phyloP scores from a whole-genome alignment of 2,797 vertebrate species.

The Triplophysa yarkandensis region DNA sequence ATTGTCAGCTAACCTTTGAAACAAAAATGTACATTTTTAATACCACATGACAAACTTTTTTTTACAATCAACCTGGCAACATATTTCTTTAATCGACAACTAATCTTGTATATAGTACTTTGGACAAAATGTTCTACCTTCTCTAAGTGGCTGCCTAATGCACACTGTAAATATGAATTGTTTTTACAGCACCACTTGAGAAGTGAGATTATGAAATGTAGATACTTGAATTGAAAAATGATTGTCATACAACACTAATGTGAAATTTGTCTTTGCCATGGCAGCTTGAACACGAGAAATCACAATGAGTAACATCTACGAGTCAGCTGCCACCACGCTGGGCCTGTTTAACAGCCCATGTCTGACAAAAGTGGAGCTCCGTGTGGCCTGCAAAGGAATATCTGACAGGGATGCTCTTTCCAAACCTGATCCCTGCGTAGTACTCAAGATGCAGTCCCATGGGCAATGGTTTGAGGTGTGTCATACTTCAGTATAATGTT shows the following conservation, averaged over 20 bases:
- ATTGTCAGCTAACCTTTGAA: constrained; percentile 17
- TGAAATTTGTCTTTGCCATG: constrained; percentile 29
- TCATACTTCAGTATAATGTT: not conserved
- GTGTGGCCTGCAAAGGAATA: constrained; percentile 93
- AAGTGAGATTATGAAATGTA: not conserved
- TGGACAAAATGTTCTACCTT: too few species aligned
- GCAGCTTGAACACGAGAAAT: constrained; percentile 53
- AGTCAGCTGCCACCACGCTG: constrained; percentile 96
- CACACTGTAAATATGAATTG: constrained; percentile 8
- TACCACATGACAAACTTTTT: not conserved
- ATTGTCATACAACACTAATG: not conserved
- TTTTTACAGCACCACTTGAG: not conserved
- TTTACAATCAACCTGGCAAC: not conserved
- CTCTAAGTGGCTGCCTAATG: too few species aligned
- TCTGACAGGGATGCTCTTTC: constrained; percentile 97
- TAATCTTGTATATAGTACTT: too few species aligned
- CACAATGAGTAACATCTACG: constrained; percentile 99
- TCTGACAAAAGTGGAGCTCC: constrained; percentile 95
- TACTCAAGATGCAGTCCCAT: constrained; percentile 98
- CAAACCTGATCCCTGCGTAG: constrained; percentile 95
- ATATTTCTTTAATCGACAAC: not conserved
- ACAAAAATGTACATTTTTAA: not conserved
- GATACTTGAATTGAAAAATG: not conserved
- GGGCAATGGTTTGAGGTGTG: constrained; percentile 98
- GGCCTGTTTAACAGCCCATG: constrained; percentile 98